phyloP scores from a whole-genome alignment of 2,113 vertebrate genomes.

The Megalops atlanticus region DNA sequence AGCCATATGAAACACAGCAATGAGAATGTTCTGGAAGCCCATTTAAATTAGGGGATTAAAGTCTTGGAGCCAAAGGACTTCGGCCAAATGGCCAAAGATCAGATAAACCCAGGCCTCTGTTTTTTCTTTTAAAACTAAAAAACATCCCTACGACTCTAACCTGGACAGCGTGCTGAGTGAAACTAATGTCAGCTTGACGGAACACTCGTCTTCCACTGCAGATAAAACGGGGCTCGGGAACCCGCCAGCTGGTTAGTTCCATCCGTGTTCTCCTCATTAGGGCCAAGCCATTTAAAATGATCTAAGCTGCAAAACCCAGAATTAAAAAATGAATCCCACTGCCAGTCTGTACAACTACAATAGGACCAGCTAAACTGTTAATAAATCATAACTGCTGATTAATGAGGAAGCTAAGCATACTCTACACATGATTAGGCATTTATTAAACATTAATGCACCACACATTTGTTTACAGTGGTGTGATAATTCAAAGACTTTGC shows the following conservation, averaged over 20 bases:
- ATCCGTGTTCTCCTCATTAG: too few relatives aligned
- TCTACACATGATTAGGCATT: not conserved
- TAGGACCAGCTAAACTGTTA: not conserved
- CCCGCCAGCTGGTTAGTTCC: too few relatives aligned
- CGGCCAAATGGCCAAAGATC: not conserved
- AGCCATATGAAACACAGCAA: too few relatives aligned
- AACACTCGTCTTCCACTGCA: not conserved
- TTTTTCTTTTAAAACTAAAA: not conserved
- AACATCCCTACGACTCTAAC: too few relatives aligned
- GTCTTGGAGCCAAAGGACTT: not conserved
- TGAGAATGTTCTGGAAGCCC: too few relatives aligned
- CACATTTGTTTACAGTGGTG: not conserved
- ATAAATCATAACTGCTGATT: not conserved
- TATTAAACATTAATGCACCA: not conserved
- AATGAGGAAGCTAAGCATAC: not conserved
- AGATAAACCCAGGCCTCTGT: not conserved
- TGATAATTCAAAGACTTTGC: not conserved
- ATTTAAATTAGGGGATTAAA: not conserved
- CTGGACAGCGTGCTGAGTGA: too few relatives aligned
- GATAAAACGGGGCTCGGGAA: too few relatives aligned
- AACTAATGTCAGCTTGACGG: too few relatives aligned
- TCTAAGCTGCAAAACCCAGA: not conserved
- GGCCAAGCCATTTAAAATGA: too few relatives aligned
- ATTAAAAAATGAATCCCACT: not conserved
- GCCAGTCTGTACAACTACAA: not conserved